Base-by-base conservation (phyloP, 1,140 invertebrate species). In the Diorhabda carinulata region DNA sequence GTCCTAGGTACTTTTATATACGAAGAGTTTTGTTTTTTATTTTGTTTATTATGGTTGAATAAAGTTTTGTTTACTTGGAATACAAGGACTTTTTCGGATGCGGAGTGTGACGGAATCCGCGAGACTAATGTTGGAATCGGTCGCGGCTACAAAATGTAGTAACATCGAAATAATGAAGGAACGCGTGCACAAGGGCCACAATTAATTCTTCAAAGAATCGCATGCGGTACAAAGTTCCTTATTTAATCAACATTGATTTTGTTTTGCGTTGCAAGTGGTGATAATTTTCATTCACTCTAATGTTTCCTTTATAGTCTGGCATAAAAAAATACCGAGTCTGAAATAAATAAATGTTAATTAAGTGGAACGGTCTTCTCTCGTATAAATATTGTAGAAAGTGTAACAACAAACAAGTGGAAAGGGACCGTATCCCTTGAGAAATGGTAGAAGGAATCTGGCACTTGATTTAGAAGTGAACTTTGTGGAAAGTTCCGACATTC, bases 401-500 rank as follows among this genome's bases (percentile, higher is more conserved):
- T 52, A 52, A 52, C 47, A 52, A 52, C 47, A 52, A 52, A 52
- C 47, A 52, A 52, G 47, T 52, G n/a, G 63, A 68, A 68, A 61
- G 67, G 58, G 57, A 56, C 10, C 41, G 65, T 60, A 60, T 67
- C 65, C 65, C 65, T 44, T 25, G n/a, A 44, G 65, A 67, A 44
- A 67, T 56, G 57, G 57, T 60, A 56, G 56, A 9, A 25, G 65
- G 64, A 56, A 41, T 57, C 56, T 59, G 52, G 57, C 43, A 59
- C 65, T 67, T 67, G 65, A 67, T 67, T 67, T 67, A 67, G 65
- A 60, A 60, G 65, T 67, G 61, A 71, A 66, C 66, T 70, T 71
- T 67, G 57, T 64, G 57, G 61, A 68, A 70, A 72, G 64, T 72
- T 70, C 47, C 57, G 69, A 73, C 69, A 64, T 74, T 72, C 76